Evolutionary conservation across 2,113 vertebrate species (phyloP).

Genomic region (Coracopsis vasa): DNA sequence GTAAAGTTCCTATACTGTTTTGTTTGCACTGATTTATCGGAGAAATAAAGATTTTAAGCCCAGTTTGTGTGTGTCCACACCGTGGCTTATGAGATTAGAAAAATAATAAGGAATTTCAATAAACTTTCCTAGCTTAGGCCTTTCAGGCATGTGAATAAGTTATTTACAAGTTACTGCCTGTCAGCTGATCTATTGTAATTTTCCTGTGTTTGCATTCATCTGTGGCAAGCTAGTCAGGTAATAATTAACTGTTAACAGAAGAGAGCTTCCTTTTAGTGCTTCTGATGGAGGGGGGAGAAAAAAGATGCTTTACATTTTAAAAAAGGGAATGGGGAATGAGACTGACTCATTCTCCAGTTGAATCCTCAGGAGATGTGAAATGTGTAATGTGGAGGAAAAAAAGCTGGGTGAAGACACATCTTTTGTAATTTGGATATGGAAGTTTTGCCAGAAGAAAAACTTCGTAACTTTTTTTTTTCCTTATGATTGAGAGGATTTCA

Average conservation of each 20-base stretch:
- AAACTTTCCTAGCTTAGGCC: neutral
- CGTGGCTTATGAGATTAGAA: neutral
- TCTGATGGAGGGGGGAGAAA: neutral
- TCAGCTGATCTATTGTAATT: neutral
- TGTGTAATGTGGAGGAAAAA: neutral
- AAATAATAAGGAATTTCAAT: neutral
- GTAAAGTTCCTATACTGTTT: neutral
- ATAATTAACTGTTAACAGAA: neutral
- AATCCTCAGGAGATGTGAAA: neutral
- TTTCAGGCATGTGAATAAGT: neutral
- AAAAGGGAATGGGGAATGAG: neutral
- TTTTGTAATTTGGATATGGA: neutral
- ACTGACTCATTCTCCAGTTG: neutral
- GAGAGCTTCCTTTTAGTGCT: neutral
- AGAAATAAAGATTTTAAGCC: neutral
- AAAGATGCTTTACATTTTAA: neutral
- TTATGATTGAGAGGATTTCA: neutral
- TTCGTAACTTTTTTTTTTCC: neutral
- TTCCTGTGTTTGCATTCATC: neutral
- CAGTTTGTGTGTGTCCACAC: rapidly evolving
- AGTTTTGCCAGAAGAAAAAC: neutral
- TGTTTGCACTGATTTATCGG: neutral
- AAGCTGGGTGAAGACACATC: neutral
- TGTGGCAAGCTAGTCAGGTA: neutral
- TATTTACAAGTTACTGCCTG: neutral